Evolutionary conservation across 2,113 vertebrate species (phyloP).

Genomic region (Aramus guarauna): DNA sequence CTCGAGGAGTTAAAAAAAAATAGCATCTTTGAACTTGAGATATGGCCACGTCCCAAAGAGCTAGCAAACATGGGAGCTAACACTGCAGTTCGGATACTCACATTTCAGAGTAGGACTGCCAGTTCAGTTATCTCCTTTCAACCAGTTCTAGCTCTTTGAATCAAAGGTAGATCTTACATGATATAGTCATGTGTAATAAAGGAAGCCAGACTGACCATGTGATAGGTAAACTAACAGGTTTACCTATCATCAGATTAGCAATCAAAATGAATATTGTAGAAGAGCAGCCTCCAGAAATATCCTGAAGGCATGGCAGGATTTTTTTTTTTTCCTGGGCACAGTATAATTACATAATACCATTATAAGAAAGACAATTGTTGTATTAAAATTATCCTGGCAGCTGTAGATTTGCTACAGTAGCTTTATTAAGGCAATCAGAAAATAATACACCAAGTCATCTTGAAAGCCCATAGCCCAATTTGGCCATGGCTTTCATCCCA

Average conservation of each 20-base stretch:
- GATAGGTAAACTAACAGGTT: background rate
- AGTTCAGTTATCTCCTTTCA: background rate
- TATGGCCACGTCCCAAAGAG: background rate
- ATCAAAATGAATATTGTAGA: background rate
- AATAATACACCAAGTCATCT: background rate
- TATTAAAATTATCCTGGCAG: background rate
- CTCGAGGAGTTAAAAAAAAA: background rate
- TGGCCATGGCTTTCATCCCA: background rate
- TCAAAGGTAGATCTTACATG: background rate
- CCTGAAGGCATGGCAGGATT: background rate
- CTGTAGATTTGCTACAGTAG: background rate
- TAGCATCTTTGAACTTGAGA: background rate
- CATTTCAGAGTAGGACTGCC: background rate
- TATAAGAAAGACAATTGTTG: background rate
- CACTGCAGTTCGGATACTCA: background rate
- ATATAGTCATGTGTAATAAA: background rate
- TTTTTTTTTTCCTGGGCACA: background rate
- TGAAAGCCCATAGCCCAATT: background rate
- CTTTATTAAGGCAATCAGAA: conserved; percentile 25
- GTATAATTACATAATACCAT: background rate
- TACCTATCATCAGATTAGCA: background rate
- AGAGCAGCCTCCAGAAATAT: background rate
- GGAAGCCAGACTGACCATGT: background rate
- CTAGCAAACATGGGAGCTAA: background rate
- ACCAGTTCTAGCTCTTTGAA: background rate